A percentile compares a stretch with the other conserved stretches of the same genome.
Evolutionary conservation across 2,113 vertebrate species (phyloP).

Genomic region (Chionomys nivalis): DNA sequence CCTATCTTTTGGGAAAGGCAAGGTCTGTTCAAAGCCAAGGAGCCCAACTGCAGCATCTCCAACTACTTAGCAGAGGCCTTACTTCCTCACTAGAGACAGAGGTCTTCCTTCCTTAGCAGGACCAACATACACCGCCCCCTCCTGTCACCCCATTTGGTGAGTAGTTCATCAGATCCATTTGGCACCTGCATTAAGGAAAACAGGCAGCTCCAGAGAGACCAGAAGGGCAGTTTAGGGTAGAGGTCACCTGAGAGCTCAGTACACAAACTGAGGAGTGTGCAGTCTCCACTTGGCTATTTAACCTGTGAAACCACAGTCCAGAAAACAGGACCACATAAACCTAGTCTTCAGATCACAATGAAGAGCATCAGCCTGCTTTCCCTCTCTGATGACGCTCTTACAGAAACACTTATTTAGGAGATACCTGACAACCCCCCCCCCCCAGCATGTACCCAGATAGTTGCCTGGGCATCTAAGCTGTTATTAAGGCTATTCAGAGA

Average conservation of each 20-base stretch:
- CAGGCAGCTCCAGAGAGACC: neutral
- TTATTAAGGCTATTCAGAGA: neutral
- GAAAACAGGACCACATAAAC: neutral
- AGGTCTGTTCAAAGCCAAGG: conserved; percentile 20
- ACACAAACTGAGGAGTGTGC: neutral
- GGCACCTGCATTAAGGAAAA: neutral
- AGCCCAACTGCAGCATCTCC: neutral
- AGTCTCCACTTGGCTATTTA: neutral
- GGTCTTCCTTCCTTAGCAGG: no score
- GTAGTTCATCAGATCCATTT: neutral
- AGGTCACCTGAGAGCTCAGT: neutral
- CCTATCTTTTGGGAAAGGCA: neutral
- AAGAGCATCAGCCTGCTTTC: neutral
- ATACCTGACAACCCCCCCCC: neutral
- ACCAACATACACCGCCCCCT: neutral
- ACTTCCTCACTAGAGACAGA: no score
- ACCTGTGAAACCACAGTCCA: neutral
- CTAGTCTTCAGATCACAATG: neutral
- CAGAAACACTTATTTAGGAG: neutral
- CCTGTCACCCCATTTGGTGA: neutral
- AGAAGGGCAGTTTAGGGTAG: neutral
- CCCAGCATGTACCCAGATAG: neutral
- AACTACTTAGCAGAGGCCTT: neutral
- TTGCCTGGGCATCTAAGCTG: neutral
- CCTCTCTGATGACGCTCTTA: neutral